Evolutionary conservation across 2,113 vertebrate species (phyloP).

Genomic region (Cryptomyrus ogoouensis): DNA sequence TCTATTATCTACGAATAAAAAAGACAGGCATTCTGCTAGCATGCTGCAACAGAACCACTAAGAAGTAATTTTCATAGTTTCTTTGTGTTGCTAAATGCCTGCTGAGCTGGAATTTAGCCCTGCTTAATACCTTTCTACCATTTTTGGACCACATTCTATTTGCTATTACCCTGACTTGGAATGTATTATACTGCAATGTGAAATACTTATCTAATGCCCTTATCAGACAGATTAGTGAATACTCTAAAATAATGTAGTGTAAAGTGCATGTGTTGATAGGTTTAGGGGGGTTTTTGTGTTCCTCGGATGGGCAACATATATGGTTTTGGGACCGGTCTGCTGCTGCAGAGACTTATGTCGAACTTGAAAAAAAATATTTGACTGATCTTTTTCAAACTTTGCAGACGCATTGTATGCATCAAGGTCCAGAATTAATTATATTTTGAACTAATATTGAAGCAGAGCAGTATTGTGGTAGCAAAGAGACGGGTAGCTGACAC

Average conservation of each 20-base stretch:
- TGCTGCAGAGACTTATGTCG: not conserved
- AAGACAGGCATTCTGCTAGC: not conserved
- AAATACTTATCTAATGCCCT: not conserved
- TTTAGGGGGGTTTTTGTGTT: not conserved
- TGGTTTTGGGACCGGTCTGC: not conserved
- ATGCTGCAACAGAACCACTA: not conserved
- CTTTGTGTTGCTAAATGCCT: not conserved
- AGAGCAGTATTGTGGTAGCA: not conserved
- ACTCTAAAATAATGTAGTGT: not conserved
- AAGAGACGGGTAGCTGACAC: not conserved
- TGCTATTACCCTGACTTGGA: not conserved
- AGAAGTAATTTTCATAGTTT: not conserved
- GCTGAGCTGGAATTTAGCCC: not conserved
- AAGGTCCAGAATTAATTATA: not conserved
- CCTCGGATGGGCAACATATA: not conserved
- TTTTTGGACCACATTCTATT: not conserved
- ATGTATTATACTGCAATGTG: not conserved
- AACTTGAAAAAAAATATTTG: not conserved
- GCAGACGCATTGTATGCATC: not conserved
- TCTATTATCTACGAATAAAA: not conserved
- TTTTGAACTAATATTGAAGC: not conserved
- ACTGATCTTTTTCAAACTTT: not conserved
- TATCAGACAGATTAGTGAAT: not conserved
- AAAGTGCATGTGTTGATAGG: not conserved
- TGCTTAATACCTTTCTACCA: not conserved